Evolutionary conservation across 2,888 invertebrate species (phyloP).

Genomic region (Catotricha subobsoleta): DNA sequence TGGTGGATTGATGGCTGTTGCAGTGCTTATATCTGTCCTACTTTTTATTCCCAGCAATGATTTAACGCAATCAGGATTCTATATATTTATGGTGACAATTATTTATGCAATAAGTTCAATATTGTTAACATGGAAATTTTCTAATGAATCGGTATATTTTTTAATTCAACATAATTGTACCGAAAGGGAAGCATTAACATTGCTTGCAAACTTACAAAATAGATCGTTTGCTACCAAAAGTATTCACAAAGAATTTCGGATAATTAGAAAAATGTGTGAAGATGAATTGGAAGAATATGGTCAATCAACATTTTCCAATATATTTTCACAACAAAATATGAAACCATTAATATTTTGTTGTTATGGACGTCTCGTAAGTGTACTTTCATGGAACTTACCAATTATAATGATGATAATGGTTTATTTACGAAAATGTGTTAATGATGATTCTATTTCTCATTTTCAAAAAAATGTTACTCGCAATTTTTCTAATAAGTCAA

Average conservation of each 20-base stretch:
- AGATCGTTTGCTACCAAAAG: background rate
- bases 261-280: background rate
- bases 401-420: background rate
- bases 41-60: background rate
- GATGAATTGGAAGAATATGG: conserved; percentile 2
- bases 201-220: background rate
- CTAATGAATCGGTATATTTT: background rate
- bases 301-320: background rate
- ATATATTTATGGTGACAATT: background rate
- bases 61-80: background rate
- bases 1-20: background rate
- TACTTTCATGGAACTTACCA: background rate
- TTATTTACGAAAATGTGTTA: background rate
- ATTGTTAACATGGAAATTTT: background rate
- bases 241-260: conserved; percentile 1
- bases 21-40: background rate
- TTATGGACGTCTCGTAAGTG: background rate
- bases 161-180: background rate
- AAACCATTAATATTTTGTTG: conserved; percentile 1
- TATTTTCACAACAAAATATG: background rate
- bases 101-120: background rate
- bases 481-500: background rate
- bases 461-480: background rate
- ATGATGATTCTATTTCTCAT: background rate
- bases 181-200: background rate